phyloP scores from a whole-genome alignment of 2,797 vertebrate species.

The Sphaeramia orbicularis region DNA sequence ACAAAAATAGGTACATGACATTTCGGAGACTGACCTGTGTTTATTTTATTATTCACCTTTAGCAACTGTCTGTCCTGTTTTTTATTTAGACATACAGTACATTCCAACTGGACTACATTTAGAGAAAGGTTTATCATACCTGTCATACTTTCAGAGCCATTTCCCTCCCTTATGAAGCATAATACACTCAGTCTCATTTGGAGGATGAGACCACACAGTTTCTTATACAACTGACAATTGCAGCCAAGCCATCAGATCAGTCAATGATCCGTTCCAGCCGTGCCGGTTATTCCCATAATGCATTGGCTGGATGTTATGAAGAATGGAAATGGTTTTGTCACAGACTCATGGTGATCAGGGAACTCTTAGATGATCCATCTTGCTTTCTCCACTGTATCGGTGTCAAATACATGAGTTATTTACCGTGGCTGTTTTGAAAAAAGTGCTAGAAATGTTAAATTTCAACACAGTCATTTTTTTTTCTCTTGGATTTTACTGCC shows the following conservation, averaged over 20 bases:
- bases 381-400: constrained; percentile 10
- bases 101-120: constrained; percentile 73
- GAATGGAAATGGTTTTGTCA: constrained; percentile 40
- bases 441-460: neutral
- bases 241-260: constrained; percentile 51
- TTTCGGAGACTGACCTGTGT: constrained; percentile 35
- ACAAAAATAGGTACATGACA: constrained; percentile 8
- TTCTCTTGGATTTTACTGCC: constrained; percentile 36
- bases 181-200: constrained; percentile 63
- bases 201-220: constrained; percentile 64
- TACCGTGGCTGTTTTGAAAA: constrained; percentile 9
- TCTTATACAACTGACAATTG: constrained; percentile 31
- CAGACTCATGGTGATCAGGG: constrained; percentile 16
- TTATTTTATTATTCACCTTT: constrained; percentile 81
- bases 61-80: constrained; percentile 67
- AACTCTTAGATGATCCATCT: constrained; percentile 27
- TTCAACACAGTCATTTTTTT: constrained; percentile 7
- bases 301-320: constrained; percentile 22
- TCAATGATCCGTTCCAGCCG: constrained; percentile 43
- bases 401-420: constrained; percentile 42
- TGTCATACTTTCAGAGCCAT: constrained; percentile 68
- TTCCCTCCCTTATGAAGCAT: constrained; percentile 68
- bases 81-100: constrained; percentile 72
- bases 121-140: constrained; percentile 73
- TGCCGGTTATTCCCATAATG: constrained; percentile 50